These are phyloP conservation scores for Cynaeus angustus DNA, from an alignment of 2,888 invertebrate genomes.

Conservation along the genomic window DNA sequence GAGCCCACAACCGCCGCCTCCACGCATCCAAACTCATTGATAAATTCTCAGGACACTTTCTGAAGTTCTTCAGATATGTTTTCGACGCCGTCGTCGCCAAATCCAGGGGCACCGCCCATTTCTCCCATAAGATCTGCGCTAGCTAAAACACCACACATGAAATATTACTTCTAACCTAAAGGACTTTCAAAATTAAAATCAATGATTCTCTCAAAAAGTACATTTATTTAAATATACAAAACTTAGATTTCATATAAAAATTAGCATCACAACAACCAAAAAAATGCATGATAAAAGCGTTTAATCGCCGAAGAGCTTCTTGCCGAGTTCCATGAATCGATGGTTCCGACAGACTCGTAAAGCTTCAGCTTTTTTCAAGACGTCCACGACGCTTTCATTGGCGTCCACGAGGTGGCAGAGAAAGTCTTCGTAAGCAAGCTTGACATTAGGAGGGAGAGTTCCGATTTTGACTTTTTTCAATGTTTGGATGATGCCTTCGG, in stretches of 20 bases:
- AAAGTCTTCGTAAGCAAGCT: slow-evolving; percentile 93
- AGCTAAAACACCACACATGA: slow-evolving; percentile 66
- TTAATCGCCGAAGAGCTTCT: slow-evolving; percentile 90
- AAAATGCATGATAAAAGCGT: slow-evolving; percentile 32
- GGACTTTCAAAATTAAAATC: slow-evolving; percentile 5
- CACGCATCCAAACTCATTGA: slow-evolving; percentile 83
- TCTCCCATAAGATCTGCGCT: slow-evolving; percentile 74
- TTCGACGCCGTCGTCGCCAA: slow-evolving; percentile 79
- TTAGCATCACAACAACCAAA: slow-evolving; percentile 33
- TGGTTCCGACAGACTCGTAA: slow-evolving; percentile 89
- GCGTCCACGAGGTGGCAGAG: slow-evolving; percentile 89
- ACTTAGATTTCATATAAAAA: slow-evolving; percentile 38
- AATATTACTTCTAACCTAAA: slow-evolving; percentile 1
- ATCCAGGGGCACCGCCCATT: slow-evolving; percentile 80
- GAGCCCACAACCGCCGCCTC: slow-evolving; percentile 85
- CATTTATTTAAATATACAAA: slow-evolving; percentile 39
- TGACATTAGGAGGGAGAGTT: slow-evolving; percentile 86
- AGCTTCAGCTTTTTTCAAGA: slow-evolving; percentile 88
- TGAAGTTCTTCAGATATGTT: slow-evolving; percentile 83
- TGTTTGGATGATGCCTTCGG: slow-evolving; percentile 88
- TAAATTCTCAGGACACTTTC: slow-evolving; percentile 87
- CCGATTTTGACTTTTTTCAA: slow-evolving; percentile 89
- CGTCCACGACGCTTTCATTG: slow-evolving; percentile 81
- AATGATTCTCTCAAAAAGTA: not conserved
- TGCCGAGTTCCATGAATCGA: slow-evolving; percentile 91